Evolutionary conservation across 1,140 invertebrate genomes (phyloP), one percentile per base, ranked within the genome.

Genomic region (Sitophilus oryzae): DNA sequence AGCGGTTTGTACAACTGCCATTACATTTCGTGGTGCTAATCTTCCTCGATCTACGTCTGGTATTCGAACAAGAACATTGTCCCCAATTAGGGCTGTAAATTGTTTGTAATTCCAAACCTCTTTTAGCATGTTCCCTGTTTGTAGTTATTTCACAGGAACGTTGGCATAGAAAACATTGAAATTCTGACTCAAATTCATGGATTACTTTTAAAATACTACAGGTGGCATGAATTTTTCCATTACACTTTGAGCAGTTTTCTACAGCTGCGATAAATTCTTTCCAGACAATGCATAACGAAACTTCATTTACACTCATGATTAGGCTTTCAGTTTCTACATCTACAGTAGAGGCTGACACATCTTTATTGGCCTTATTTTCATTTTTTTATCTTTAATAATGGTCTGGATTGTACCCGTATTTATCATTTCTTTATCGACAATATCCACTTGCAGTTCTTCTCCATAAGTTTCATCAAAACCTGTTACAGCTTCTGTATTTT

Each of bases 401-500:
- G n/a, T n/a, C n/a, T n/a, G n/a, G n/a, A n/a, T n/a, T n/a, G n/a
- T n/a, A n/a, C n/a, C 37, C 9, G 5, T 40, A 40, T 40, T 14
- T 14, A 15, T 15, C 37, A 40, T 40, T 40, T 16, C 16, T 10
- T 16, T 15, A 40, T 14, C 10, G 37, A 40, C 16, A 10, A 40
- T 40, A 40, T 9, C 9, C 15, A 16, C 37, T n/a, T 16, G 37
- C 15, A 10, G n/a, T n/a, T n/a, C n/a, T n/a, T n/a, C n/a, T n/a
- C n/a, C n/a, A n/a, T n/a, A n/a, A n/a, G n/a, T n/a, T 6, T 40
- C 37, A n/a, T 40, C 37, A 40, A 40, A 11, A 45, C 15, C 42
- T 45, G 9, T 19, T 20, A 19, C n/a, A 20, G 8, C 42, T 45
- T 18, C 18, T 45, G 15, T n/a, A n/a, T n/a, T n/a, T n/a, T n/a